These are phyloP conservation scores for Carterocephalus palaemon DNA, from an alignment of 2,888 invertebrate genomes.

Conservation along the genomic window DNA sequence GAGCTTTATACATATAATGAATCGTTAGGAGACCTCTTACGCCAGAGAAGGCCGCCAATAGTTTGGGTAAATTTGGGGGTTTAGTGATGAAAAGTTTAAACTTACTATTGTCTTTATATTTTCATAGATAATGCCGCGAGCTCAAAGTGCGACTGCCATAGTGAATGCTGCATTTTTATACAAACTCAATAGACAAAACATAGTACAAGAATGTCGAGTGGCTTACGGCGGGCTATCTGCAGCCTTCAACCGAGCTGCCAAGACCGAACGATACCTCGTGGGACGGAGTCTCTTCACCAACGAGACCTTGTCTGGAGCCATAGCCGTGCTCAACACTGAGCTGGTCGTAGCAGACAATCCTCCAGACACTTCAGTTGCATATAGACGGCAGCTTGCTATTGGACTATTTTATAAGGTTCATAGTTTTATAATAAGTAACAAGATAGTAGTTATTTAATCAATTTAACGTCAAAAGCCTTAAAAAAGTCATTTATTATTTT, in stretches of 20 bases:
- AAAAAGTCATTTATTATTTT: neutral
- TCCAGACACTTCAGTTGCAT: conserved; percentile 77
- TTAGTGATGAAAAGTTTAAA: too few relatives aligned
- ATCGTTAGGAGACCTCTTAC: too few relatives aligned
- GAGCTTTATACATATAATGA: too few relatives aligned
- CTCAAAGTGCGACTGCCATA: conserved; percentile 85
- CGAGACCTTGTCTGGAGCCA: conserved; percentile 55
- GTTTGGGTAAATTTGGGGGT: too few relatives aligned
- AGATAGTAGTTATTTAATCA: too few relatives aligned
- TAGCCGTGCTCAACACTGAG: conserved; percentile 43
- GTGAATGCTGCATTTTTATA: conserved; percentile 86
- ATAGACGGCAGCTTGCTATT: conserved; percentile 77
- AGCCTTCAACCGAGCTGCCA: conserved; percentile 53
- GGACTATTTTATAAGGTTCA: conserved; percentile 81
- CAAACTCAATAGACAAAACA: conserved; percentile 40
- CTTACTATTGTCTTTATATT: neutral
- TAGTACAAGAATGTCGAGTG: conserved; percentile 62
- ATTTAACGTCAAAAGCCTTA: conserved; percentile 25
- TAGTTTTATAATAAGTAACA: too few relatives aligned
- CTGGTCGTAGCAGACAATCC: conserved; percentile 47
- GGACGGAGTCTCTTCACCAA: conserved; percentile 58
- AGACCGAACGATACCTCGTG: conserved; percentile 64
- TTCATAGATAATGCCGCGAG: conserved; percentile 83
- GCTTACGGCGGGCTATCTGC: conserved; percentile 76
- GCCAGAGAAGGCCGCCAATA: too few relatives aligned